Evolutionary conservation across 2,797 vertebrate genomes (phyloP), one percentile per base, ranked within the genome.

Genomic region (Scolopax bukidnonensis): DNA sequence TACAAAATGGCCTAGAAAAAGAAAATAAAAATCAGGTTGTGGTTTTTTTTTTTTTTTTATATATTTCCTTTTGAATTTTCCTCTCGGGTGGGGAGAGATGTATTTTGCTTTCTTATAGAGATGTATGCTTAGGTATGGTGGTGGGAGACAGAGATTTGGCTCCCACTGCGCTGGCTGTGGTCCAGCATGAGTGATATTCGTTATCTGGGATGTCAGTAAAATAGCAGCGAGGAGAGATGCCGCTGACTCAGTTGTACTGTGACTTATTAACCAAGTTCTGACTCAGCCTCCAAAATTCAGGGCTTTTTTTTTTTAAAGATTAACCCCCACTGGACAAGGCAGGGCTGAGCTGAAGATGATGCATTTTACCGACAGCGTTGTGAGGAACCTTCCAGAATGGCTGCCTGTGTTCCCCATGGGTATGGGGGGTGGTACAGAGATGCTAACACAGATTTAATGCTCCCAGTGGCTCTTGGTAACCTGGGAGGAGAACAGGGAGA

Each of bases 211-310:
- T 78, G 74, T 82, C 76, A 74, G 71, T 45, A 23, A 87, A 90
- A 70, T 7, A 82, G 65, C 83, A 93, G 59, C 8, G 77, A 65
- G 17, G 51, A 86, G 85, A 84, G 79, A 84, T 89, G 89, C 79
- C 8, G 36, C 89, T 95, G 91, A 95, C 71, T 96, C 92, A 91
- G 45, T 91, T 41, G 53, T 67, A 12, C 71, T 87, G 78, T 43
- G 77, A 77, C 38, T 95, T 75, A 83, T 74, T 87, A 85, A 89
- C 68, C 27, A 45, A 57, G 56, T 23, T 93, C 75, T 94, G 93
- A 93, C 53, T 95, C 92, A 92, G 82, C 33, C 61, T 61, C 79
- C 1, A 5, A 91, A 57, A 75, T 57, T 64, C 9, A 3, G 17
- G 15, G 15, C 21, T 27, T 17, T 53, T 30, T 25, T 14, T 76